Evolutionary conservation across 2,113 vertebrate genomes (phyloP).

Genomic region (Isurus oxyrinchus): DNA sequence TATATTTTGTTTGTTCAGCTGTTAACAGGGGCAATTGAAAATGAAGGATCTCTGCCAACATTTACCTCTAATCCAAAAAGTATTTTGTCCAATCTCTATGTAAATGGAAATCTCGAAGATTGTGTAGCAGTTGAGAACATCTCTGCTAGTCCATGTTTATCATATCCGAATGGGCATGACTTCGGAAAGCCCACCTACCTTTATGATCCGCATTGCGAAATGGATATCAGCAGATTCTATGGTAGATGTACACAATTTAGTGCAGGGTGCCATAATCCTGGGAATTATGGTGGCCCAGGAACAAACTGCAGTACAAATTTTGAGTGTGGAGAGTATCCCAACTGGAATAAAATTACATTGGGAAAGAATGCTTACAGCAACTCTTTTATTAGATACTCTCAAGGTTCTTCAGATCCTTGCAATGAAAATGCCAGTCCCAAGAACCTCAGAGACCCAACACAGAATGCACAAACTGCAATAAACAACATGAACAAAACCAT

Average conservation of each 20-base stretch:
- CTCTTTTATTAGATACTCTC: conserved; percentile 31
- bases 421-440: conserved; percentile 41
- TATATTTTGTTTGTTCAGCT: conserved; percentile 49
- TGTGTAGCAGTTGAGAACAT: conserved; percentile 40
- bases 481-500: conserved; percentile 15
- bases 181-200: neutral
- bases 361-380: conserved; percentile 38
- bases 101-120: conserved; percentile 43
- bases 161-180: conserved; percentile 46
- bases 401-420: conserved; percentile 40
- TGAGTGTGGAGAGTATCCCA: neutral
- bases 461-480: conserved; percentile 36
- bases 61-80: conserved; percentile 46
- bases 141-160: conserved; percentile 41
- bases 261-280: conserved; percentile 35
- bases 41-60: conserved; percentile 47
- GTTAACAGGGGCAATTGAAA: conserved; percentile 47
- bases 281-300: conserved; percentile 42
- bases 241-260: conserved; percentile 44
- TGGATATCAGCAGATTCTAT: conserved; percentile 44
- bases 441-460: conserved; percentile 39
- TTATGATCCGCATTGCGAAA: neutral
- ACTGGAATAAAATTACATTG: conserved; percentile 45
- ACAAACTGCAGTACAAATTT: conserved; percentile 40
- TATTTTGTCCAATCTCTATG: conserved; percentile 38